phyloP scores from a whole-genome alignment of 2,797 vertebrate genomes.

The Myioborus miniatus region DNA sequence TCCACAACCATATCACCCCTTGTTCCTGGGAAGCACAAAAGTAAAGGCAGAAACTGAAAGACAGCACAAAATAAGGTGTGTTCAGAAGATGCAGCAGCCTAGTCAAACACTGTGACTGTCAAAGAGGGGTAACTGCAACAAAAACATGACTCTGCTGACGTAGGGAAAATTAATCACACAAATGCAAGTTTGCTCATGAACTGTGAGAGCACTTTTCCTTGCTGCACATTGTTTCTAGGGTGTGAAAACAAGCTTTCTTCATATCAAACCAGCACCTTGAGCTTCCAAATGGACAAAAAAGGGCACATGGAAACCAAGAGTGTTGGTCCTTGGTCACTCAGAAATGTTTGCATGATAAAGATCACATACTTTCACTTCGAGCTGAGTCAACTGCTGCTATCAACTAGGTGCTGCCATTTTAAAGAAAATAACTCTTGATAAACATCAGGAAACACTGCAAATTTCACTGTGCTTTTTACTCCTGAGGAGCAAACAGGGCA shows the following conservation, averaged over 20 bases:
- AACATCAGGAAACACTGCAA: constrained; percentile 17
- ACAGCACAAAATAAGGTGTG: background rate
- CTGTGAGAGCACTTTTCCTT: background rate
- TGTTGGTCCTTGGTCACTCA: background rate
- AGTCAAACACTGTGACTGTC: background rate
- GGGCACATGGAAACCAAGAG: background rate
- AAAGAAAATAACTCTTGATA: background rate
- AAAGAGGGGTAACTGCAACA: background rate
- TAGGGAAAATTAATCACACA: background rate
- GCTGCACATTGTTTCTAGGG: background rate
- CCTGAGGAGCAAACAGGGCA: background rate
- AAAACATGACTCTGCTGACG: background rate
- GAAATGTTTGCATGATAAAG: constrained; percentile 4
- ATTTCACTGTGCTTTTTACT: background rate
- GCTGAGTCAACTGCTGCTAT: constrained; percentile 15
- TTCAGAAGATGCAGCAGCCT: background rate
- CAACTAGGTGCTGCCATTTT: constrained; percentile 20
- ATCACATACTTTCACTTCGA: background rate
- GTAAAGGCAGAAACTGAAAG: background rate
- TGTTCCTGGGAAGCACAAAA: accelerated
- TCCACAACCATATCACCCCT: accelerated
- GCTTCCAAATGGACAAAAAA: background rate
- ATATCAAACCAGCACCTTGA: background rate
- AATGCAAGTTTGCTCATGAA: background rate
- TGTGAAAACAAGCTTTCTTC: background rate